Evolutionary conservation across 2,888 invertebrate species (phyloP).

Genomic region (Lochmaea capreae): DNA sequence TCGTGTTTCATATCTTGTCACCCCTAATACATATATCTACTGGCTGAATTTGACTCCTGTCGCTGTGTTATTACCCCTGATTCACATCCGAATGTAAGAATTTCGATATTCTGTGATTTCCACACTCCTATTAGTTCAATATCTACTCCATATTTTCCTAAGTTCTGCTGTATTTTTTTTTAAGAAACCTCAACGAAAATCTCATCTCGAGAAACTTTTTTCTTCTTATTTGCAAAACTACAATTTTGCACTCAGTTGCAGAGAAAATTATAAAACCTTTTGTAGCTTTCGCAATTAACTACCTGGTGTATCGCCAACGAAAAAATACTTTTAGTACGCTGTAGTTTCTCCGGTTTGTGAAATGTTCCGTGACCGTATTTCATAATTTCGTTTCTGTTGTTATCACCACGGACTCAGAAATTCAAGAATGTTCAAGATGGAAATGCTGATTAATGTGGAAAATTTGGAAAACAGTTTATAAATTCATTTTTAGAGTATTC

Average conservation of each 20-base stretch:
- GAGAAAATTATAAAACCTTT: background rate
- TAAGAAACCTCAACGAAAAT: background rate
- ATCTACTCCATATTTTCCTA: too few relatives aligned
- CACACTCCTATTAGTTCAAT: too few relatives aligned
- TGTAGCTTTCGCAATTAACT: background rate
- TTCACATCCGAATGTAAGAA: too few relatives aligned
- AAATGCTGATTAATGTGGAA: background rate
- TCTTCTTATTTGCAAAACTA: background rate
- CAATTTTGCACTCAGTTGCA: background rate
- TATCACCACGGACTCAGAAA: background rate
- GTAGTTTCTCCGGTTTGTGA: background rate
- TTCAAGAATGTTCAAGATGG: background rate
- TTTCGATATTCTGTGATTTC: too few relatives aligned
- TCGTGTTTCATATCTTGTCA: too few relatives aligned
- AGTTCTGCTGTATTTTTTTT: too few relatives aligned
- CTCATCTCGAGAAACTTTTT: background rate
- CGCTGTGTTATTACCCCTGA: too few relatives aligned
- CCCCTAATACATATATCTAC: too few relatives aligned
- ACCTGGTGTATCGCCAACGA: background rate
- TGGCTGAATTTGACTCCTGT: too few relatives aligned
- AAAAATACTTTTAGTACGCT: background rate
- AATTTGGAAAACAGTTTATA: too few relatives aligned
- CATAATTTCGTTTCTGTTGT: background rate
- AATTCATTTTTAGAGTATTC: too few relatives aligned
- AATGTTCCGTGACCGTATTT: constrained; percentile 5